These are phyloP conservation scores for Camponotus fellah DNA, from an alignment of 2,888 invertebrate genomes.

Conservation along the genomic window DNA sequence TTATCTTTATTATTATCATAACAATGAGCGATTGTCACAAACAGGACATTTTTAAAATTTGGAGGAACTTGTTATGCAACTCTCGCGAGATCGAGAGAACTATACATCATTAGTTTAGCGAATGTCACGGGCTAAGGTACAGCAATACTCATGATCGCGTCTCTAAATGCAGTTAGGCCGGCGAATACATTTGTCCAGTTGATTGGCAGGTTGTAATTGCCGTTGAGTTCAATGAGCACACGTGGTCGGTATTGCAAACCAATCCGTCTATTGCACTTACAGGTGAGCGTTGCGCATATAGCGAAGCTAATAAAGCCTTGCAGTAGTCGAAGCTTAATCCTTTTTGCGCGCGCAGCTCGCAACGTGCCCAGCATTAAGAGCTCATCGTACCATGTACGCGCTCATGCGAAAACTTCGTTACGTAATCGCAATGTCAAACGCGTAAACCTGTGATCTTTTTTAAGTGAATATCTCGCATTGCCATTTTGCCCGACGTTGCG, in stretches of 20 bases:
- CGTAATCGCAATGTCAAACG: conserved; percentile 55
- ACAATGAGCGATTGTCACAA: background rate
- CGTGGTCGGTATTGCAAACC: conserved; percentile 42
- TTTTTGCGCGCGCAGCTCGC: conserved; percentile 39
- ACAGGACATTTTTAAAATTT: background rate
- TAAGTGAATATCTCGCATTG: conserved; percentile 30
- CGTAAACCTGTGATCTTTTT: conserved; percentile 42
- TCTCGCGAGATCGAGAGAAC: background rate
- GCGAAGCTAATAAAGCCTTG: conserved; percentile 40
- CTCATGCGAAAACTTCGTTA: conserved; percentile 56
- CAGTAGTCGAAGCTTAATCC: conserved; percentile 33
- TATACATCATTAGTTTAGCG: conserved; percentile 10
- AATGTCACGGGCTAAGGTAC: conserved; percentile 28
- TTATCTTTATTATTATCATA: too few relatives aligned
- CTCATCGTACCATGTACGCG: conserved; percentile 23
- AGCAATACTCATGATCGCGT: conserved; percentile 43
- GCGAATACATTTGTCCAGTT: conserved; percentile 49
- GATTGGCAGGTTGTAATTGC: conserved; percentile 55
- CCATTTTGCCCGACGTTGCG: conserved; percentile 13
- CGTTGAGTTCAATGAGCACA: conserved; percentile 38
- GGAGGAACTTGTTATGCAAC: background rate
- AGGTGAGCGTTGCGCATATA: conserved; percentile 27
- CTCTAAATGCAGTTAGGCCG: conserved; percentile 28
- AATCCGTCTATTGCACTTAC: conserved; percentile 32
- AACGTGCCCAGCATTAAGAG: conserved; percentile 50